These are phyloP conservation scores for Eulemur rubriventer DNA, from an alignment of 2,797 vertebrate genomes.

Conservation along the genomic window DNA sequence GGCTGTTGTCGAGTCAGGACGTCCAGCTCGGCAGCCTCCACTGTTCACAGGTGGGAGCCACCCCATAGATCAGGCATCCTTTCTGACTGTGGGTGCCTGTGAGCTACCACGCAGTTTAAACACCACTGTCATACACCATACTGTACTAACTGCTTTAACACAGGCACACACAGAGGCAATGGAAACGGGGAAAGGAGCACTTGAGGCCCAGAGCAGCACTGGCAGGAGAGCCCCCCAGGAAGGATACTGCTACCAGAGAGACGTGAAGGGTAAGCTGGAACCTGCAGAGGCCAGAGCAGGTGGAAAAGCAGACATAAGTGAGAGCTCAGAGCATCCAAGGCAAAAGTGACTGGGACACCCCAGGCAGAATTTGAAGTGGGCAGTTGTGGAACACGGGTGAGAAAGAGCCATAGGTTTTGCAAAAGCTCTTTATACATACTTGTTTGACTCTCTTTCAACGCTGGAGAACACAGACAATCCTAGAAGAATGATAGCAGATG, in stretches of 20 bases:
- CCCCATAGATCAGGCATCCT: too few species aligned
- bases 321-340: accelerated
- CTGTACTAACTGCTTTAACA: neutral
- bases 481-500: conserved; percentile 60
- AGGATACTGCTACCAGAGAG: neutral
- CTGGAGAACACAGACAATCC: conserved; percentile 85
- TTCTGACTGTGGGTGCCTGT: neutral
- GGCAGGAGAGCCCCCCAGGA: neutral
- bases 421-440: conserved; percentile 77
- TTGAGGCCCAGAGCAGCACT: too few species aligned
- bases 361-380: neutral
- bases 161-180: accelerated
- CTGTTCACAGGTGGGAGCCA: neutral
- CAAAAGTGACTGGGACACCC: neutral
- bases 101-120: neutral
- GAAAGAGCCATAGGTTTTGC: neutral
- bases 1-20: neutral
- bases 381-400: neutral
- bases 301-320: neutral
- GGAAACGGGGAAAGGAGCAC: accelerated
- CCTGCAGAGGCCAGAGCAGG: neutral
- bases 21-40: neutral
- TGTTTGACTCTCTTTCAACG: conserved; percentile 78
- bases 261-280: neutral
- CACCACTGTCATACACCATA: accelerated